Percentiles rank a stretch among this genome's conserved stretches.
phyloP scores from a whole-genome alignment of 1,140 invertebrate genomes.

The Cydia splendana region DNA sequence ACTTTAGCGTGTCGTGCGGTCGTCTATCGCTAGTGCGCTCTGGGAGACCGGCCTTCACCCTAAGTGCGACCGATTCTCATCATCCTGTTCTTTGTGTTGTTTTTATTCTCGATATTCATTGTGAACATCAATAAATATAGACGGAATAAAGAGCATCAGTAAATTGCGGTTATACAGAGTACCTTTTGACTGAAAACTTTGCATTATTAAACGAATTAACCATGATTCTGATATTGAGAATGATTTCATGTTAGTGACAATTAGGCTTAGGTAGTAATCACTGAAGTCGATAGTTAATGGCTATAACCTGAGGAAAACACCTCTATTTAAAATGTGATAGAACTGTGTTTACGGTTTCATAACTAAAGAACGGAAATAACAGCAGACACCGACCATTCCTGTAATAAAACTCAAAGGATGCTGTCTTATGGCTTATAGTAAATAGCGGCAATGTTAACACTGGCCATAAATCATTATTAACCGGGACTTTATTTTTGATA shows the following conservation, averaged over 20 bases:
- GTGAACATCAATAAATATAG: background rate
- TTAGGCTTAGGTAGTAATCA: background rate
- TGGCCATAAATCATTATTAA: slow-evolving; percentile 41
- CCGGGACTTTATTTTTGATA: slow-evolving; percentile 24
- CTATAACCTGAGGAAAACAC: background rate
- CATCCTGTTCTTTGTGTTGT: slow-evolving; percentile 46
- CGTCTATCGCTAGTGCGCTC: slow-evolving; percentile 33
- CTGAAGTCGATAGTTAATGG: background rate
- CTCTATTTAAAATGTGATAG: background rate
- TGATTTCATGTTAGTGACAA: background rate
- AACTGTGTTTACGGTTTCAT: background rate
- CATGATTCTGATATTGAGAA: background rate
- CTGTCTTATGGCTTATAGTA: slow-evolving; percentile 28
- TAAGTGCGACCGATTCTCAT: slow-evolving; percentile 47
- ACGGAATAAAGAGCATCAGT: too few relatives aligned
- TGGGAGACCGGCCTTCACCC: slow-evolving; percentile 55
- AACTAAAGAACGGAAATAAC: slow-evolving; percentile 25
- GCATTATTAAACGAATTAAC: background rate
- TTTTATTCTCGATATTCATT: slow-evolving; percentile 4
- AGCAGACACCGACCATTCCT: slow-evolving; percentile 9
- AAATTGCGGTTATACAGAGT: too few relatives aligned
- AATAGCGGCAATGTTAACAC: slow-evolving; percentile 38
- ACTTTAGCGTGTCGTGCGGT: slow-evolving; percentile 51
- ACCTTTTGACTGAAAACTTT: background rate
- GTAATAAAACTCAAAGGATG: slow-evolving; percentile 31